Evolutionary conservation across 2,797 vertebrate genomes (phyloP).

Genomic region (Dryobates pubescens): DNA sequence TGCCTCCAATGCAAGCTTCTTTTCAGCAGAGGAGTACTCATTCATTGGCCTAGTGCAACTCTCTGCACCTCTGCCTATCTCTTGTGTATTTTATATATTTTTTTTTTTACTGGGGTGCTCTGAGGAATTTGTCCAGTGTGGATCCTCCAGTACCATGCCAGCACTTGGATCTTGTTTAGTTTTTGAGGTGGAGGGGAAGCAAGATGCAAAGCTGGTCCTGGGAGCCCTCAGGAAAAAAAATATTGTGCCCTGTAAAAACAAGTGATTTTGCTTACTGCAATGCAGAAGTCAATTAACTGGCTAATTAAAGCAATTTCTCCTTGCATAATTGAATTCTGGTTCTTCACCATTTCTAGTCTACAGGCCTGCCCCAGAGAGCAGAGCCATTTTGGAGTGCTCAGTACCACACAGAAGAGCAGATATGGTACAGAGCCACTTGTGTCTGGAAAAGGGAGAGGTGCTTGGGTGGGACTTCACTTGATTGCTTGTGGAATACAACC

Average conservation of each 20-base stretch:
- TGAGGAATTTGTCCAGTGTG: neutral
- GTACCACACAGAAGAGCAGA: neutral
- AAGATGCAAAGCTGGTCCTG: neutral
- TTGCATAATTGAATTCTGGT: slow-evolving; percentile 70
- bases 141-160: neutral
- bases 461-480: neutral
- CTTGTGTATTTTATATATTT: rapidly evolving
- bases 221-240: slow-evolving; percentile 16
- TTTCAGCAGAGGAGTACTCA: neutral
- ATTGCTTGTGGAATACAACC: neutral
- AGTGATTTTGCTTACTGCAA: slow-evolving; percentile 59
- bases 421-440: neutral
- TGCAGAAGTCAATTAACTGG: slow-evolving; percentile 63
- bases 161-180: neutral
- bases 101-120: neutral
- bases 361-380: slow-evolving; percentile 40
- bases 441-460: neutral
- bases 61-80: neutral
- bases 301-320: slow-evolving; percentile 73
- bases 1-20: neutral
- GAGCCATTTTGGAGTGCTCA: neutral
- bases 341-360: slow-evolving; percentile 33
- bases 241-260: slow-evolving; percentile 35
- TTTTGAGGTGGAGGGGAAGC: neutral
- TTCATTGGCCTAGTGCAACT: neutral